Evolutionary conservation across 2,113 vertebrate genomes (phyloP).

Genomic region (Pollimyrus isidori): DNA sequence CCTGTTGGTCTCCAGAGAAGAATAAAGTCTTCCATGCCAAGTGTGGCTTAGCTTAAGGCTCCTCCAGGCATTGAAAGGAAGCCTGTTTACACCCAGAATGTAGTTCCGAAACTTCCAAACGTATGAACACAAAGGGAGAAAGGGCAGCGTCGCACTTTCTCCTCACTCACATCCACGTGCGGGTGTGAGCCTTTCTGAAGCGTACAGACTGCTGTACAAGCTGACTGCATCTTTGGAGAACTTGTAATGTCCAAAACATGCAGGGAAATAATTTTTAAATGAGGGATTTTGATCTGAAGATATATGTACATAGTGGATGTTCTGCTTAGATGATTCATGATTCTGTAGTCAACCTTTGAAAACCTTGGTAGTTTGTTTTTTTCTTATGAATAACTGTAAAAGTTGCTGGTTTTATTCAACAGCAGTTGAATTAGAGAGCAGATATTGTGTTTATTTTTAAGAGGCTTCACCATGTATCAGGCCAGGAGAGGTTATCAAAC

Average conservation of each 20-base stretch:
- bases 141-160: not conserved
- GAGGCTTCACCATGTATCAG: not conserved
- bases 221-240: not conserved
- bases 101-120: not conserved
- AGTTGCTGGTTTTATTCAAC: not conserved
- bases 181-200: not conserved
- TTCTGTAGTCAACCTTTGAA: not conserved
- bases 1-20: not conserved
- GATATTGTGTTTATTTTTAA: not conserved
- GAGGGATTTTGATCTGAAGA: not conserved
- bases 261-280: not conserved
- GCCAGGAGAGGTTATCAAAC: conserved; percentile 1
- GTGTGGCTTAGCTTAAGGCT: not conserved
- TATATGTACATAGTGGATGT: not conserved
- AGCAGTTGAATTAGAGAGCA: not conserved
- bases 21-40: not conserved
- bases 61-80: not conserved
- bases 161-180: not conserved
- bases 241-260: not conserved
- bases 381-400: not conserved
- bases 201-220: not conserved
- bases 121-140: not conserved
- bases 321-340: not conserved
- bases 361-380: not conserved
- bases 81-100: not conserved